Base-by-base conservation (phyloP, 2,113 vertebrate species). In the Dipodomys spectabilis region DNA sequence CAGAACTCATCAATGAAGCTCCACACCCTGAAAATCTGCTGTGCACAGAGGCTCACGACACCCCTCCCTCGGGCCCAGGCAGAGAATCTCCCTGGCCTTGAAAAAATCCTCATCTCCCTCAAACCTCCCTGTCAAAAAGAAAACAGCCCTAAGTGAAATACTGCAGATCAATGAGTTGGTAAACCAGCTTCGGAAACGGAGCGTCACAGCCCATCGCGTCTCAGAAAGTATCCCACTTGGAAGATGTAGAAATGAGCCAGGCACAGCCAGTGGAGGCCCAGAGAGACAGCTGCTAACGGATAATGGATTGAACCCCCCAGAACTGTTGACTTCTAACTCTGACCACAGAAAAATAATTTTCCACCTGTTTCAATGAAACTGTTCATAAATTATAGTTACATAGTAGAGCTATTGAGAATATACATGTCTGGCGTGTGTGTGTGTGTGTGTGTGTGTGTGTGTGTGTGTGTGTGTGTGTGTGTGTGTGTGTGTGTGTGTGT, bases 161-260 rank as follows among this genome's bases (percentile, higher is more conserved):
- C 90, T 73, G 0, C 91, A 93, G 87, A 95, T 96, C 96, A 93
- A 13, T 75, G 96, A 91, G 67, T 88, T 96, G 93, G 90, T 88
- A 94, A 8, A 2, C 35, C 90, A 91, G 91, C 94, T 91, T 9
- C 0, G 65, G 92, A 95, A 96, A 89, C 73, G 45, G 60, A 79
- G 39, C 22, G 62, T 85, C 95, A 72, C 35, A 93, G 67, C 77
- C 89, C 79, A 90, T 94, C 92, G 86, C 83, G 83, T 22, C 88
- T 91, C 87, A 0, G 71, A 83, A 75, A 85, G 91, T 35, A 87
- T 32, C 35, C 89, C 71, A 22, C 81, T 97, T 32, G n/a, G 91
- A 91, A 83, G 94, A 86, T 71, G 13, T 64, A 89, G 90, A 57
- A 82, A 94, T 60, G 69, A 91, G 83, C 93, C 68, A 90, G 71